Percentiles rank a stretch among this genome's conserved stretches.
phyloP scores from a whole-genome alignment of 1,140 invertebrate genomes.

The Drosophila grimshawi region DNA sequence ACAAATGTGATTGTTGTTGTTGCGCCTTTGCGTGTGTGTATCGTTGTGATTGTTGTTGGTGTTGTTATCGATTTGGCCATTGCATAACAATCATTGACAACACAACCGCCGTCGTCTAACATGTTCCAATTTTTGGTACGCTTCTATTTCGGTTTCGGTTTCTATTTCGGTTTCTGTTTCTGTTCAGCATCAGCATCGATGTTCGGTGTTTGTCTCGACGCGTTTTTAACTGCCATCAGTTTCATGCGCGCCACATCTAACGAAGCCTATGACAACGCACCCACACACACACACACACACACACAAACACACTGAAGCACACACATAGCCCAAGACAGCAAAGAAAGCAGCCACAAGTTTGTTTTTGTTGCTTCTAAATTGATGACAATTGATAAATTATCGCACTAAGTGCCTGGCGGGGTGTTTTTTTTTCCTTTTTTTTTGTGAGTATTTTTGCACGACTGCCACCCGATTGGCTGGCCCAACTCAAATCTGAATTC shows the following conservation, averaged over 20 bases:
- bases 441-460: constrained; percentile 7
- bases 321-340: constrained; percentile 34
- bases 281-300: constrained; percentile 11
- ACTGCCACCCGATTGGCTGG: constrained; percentile 1
- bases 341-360: constrained; percentile 62
- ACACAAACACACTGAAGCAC: not conserved
- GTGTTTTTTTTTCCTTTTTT: constrained; percentile 7
- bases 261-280: constrained; percentile 37
- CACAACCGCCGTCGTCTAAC: constrained; percentile 32
- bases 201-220: constrained; percentile 53
- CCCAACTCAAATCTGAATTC: not conserved
- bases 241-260: constrained; percentile 40
- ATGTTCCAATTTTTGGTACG: constrained; percentile 26
- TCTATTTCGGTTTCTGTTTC: constrained; percentile 4
- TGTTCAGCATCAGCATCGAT: constrained; percentile 19
- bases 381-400: constrained; percentile 83
- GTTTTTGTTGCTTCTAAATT: constrained; percentile 63
- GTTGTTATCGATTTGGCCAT: constrained; percentile 67
- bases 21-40: constrained; percentile 59
- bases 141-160: not conserved
- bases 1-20: constrained; percentile 69
- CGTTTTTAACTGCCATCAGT: constrained; percentile 59
- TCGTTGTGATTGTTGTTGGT: constrained; percentile 41
- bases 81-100: constrained; percentile 65
- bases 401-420: constrained; percentile 31